Percentiles rank a stretch among this genome's conserved stretches.
These are phyloP conservation scores for Orchestes rusci DNA, from an alignment of 2,888 invertebrate species.

Conservation along the genomic window DNA sequence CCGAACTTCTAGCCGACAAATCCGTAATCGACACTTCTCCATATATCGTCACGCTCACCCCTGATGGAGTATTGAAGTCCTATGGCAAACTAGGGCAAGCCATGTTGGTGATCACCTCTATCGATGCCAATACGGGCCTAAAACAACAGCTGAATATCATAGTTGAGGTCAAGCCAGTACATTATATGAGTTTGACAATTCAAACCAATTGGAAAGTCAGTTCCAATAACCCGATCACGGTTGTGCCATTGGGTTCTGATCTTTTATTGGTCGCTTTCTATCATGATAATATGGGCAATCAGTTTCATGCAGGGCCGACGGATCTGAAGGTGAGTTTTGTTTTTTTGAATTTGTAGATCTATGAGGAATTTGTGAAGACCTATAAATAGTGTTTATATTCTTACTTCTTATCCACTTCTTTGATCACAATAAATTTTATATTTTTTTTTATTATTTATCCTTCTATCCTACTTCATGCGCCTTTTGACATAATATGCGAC, in stretches of 20 bases:
- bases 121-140: conserved; percentile 48
- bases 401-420: no score
- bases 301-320: conserved; percentile 48
- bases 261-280: conserved; percentile 32
- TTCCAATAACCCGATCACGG: conserved; percentile 30
- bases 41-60: conserved; percentile 35
- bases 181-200: conserved; percentile 44
- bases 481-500: no score
- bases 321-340: no score
- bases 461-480: no score
- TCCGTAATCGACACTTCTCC: conserved; percentile 30
- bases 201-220: conserved; percentile 37
- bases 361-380: no score
- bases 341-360: no score
- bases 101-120: conserved; percentile 44
- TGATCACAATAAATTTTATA: no score
- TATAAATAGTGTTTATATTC: no score
- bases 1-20: conserved; percentile 30
- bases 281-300: conserved; percentile 42
- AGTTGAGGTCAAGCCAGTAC: conserved; percentile 47
- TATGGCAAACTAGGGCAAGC: conserved; percentile 40
- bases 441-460: no score
- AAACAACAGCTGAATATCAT: conserved; percentile 47
- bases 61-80: conserved; percentile 39
- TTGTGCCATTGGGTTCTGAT: conserved; percentile 48